phyloP scores from a whole-genome alignment of 2,113 vertebrate species.

The Lasiurus cinereus region DNA sequence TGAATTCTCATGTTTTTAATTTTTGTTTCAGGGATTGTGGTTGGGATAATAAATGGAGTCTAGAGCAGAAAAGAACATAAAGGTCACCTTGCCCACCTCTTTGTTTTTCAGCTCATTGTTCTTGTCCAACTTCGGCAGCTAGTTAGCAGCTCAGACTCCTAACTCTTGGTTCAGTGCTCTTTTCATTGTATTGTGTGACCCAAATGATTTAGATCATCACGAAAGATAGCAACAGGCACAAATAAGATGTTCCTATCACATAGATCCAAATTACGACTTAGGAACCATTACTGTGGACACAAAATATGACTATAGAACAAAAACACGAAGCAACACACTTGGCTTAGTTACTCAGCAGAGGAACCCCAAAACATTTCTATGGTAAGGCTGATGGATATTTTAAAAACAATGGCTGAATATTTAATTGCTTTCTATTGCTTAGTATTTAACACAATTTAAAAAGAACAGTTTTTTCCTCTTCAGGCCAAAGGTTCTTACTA shows the following conservation, averaged over 20 bases:
- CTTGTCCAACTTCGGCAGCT: background rate
- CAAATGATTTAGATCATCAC: background rate
- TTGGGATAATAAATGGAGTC: background rate
- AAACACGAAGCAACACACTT: background rate
- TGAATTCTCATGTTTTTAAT: background rate
- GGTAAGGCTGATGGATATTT: background rate
- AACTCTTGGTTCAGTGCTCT: background rate
- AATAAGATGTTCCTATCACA: background rate
- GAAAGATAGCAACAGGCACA: background rate
- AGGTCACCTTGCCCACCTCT: background rate
- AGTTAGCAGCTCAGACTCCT: background rate
- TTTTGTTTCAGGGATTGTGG: background rate
- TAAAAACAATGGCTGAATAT: background rate
- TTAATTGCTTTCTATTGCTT: conserved; percentile 27
- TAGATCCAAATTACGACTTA: no score
- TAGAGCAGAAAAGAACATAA: background rate
- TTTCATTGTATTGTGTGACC: background rate
- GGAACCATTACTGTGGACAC: background rate
- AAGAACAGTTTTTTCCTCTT: background rate
- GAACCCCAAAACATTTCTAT: no score
- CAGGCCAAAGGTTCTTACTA: background rate
- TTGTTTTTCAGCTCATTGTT: background rate
- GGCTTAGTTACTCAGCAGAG: background rate
- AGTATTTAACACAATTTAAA: conserved; percentile 1
- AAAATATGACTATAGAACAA: background rate